Conservation (phyloP, 1,140 invertebrate species). For the Branchinecta lynchi region DNA sequence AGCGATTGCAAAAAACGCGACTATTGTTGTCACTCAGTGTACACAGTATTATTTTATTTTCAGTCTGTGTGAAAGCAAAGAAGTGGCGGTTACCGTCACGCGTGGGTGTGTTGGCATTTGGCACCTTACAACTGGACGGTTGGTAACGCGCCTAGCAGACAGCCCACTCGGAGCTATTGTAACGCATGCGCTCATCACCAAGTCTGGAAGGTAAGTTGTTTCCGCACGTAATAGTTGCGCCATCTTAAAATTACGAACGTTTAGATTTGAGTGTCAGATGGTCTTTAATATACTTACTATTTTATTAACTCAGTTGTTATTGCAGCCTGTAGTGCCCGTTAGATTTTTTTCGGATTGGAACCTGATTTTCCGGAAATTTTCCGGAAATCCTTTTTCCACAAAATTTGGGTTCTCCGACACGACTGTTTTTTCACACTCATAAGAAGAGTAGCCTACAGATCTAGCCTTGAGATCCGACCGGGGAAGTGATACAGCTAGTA, state of each 20-base stretch:
- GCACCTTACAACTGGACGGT: constrained; percentile 70
- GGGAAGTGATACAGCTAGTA: no score
- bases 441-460: no score
- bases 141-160: constrained; percentile 71
- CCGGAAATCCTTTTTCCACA: no score
- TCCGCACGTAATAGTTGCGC: neutral
- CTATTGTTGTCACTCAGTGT: no score
- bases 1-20: no score
- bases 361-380: no score
- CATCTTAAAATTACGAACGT: neutral
- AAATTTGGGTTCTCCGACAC: no score
- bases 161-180: constrained; percentile 86
- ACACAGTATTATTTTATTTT: neutral
- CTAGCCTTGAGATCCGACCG: no score
- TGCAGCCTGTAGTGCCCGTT: neutral
- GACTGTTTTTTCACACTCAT: no score
- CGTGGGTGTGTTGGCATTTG: constrained; percentile 87
- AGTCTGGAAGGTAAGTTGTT: constrained; percentile 48
- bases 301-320: neutral
- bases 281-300: neutral
- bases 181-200: constrained; percentile 74
- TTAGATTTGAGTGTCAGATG: neutral
- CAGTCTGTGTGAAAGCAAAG: constrained; percentile 52
- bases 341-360: no score
- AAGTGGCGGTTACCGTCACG: constrained; percentile 69